These are phyloP conservation scores for Drosophila tropicalis DNA, from an alignment of 1,140 invertebrate genomes.

Conservation along the genomic window DNA sequence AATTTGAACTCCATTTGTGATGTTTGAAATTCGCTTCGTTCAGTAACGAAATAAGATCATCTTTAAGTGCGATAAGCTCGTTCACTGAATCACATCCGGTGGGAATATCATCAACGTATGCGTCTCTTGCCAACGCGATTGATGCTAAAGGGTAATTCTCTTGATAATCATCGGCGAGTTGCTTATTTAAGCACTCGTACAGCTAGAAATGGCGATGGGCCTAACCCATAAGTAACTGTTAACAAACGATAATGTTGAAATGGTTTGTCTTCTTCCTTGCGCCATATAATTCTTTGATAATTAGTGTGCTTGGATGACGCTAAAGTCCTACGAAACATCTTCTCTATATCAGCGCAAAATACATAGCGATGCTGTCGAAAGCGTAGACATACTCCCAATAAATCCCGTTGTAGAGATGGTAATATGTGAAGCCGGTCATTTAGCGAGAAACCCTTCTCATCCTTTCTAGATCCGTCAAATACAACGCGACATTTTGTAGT, in stretches of 20 bases:
- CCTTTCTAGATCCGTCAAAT: not conserved
- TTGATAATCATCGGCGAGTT: conserved; percentile 8
- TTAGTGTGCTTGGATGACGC: no score
- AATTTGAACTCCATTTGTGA: conserved; percentile 5
- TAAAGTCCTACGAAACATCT: no score
- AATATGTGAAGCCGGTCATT: no score
- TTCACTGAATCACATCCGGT: not conserved
- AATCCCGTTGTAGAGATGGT: no score
- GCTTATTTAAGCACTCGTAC: conserved; percentile 17
- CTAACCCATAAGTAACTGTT: conserved; percentile 17
- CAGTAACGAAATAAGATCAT: not conserved
- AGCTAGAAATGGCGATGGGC: conserved; percentile 4
- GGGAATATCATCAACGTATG: not conserved
- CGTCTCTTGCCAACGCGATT: not conserved
- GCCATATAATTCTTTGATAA: no score
- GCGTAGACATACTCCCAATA: no score
- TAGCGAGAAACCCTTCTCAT: no score
- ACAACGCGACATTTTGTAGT: conserved; percentile 1
- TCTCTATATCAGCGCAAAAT: not conserved
- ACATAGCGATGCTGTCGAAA: conserved; percentile 2
- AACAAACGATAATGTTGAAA: not conserved
- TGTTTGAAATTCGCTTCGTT: not conserved
- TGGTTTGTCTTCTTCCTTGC: not conserved
- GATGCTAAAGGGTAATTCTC: not conserved
- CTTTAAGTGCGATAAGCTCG: not conserved